A percentile compares a stretch with the other conserved stretches of the same genome.
Evolutionary conservation across 35 echinoderm and acorn worm genomes (phyloP).

Genomic region (Chiridota heheva): DNA sequence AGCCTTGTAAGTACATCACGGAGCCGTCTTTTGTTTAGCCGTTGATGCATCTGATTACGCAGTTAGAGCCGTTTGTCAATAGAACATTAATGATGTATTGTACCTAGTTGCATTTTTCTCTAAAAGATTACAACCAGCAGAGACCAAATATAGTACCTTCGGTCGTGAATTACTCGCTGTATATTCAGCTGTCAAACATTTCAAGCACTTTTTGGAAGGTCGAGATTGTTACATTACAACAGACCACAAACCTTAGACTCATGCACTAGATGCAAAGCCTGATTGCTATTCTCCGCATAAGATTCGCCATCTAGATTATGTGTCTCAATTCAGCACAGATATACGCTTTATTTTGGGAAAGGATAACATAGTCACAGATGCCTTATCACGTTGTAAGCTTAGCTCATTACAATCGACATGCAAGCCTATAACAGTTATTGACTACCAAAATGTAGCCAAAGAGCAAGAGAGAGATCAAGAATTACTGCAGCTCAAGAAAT

Average conservation of each 20-base stretch:
- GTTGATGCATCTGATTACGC: slow-evolving; percentile 10
- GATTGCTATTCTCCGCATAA: neutral
- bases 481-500: no score
- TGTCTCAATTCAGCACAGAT: slow-evolving; percentile 16
- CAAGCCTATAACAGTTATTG: no score
- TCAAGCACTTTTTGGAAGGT: neutral
- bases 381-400: no score
- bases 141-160: no score
- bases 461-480: no score
- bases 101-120: no score
- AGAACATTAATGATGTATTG: no score
- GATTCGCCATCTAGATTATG: neutral
- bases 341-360: neutral
- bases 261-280: neutral
- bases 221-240: neutral
- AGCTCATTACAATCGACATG: neutral
- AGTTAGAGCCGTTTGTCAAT: slow-evolving; percentile 23
- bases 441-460: no score
- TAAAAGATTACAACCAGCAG: no score
- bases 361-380: neutral
- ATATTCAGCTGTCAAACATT: neutral
- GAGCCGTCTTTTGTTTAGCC: neutral
- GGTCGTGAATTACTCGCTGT: no score
- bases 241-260: neutral
- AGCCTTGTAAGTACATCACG: slow-evolving; percentile 1